Conservation (phyloP, 2,888 invertebrate species). For the Tupiocoris notatus region DNA sequence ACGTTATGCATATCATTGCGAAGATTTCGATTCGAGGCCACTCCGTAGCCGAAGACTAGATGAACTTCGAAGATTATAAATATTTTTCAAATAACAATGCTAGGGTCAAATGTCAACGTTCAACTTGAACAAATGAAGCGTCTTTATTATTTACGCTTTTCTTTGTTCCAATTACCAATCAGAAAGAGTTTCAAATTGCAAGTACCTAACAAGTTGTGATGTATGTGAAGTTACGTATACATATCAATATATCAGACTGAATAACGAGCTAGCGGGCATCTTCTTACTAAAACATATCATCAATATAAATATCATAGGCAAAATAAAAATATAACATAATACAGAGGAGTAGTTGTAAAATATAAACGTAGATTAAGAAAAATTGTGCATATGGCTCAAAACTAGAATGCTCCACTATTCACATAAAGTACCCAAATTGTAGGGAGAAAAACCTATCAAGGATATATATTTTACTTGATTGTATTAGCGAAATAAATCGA, state of each 20-base stretch:
- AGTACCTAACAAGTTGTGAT: constrained; percentile 35
- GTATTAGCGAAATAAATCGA: constrained; percentile 14
- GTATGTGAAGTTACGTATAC: constrained; percentile 43
- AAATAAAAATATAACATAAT: constrained; percentile 31
- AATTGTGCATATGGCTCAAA: constrained; percentile 46
- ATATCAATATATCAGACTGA: constrained; percentile 48
- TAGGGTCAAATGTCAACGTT: too few relatives aligned
- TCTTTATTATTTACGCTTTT: too few relatives aligned
- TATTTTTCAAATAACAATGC: constrained; percentile 21
- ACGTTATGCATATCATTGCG: neutral
- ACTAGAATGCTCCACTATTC: constrained; percentile 42
- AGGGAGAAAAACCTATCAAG: neutral
- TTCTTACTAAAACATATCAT: constrained; percentile 40
- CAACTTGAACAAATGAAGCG: too few relatives aligned
- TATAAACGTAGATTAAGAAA: constrained; percentile 45
- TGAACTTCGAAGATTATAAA: constrained; percentile 8
- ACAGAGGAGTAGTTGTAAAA: constrained; percentile 45
- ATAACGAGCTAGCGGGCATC: constrained; percentile 45
- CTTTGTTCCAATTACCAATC: too few relatives aligned
- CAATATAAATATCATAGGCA: constrained; percentile 30
- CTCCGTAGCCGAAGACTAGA: neutral
- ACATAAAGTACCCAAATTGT: constrained; percentile 24
- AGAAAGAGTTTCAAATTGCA: neutral
- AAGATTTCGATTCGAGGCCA: neutral
- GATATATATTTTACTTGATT: constrained; percentile 31